Evolutionary conservation across 2,113 vertebrate species (phyloP), one percentile per base, ranked within the genome.

Genomic region (Lamprologus tigripictilis): DNA sequence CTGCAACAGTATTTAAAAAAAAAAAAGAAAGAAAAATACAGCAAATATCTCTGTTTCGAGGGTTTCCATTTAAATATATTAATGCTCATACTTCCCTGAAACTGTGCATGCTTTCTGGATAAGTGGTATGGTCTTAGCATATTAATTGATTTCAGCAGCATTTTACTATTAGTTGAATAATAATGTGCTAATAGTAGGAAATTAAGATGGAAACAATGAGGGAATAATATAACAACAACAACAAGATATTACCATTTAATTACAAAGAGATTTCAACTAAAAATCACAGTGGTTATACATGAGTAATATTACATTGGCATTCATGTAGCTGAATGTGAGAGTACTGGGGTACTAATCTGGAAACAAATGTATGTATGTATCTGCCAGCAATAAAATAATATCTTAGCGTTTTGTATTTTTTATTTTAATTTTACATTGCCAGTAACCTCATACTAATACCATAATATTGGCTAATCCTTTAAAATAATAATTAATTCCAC

Each of bases 1-100:
- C 4, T 40, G 33, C 11, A 68, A 68, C 37, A 37, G 11, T 66
- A 66, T 37, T 66, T 7, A 0, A 19, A 1, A 2, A 31, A 1
- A 2, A 31, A 35, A 26, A 9, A 9, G 2, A 61, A 58, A 58
- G 17, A 66, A 71, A 71, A 14, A 42, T 12, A 71, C 0, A 71
- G 63, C 7, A 42, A 21, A 6, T 0, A 23, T 13, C 0, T 8
- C 7, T 71, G 35, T 71, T 71, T 40, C 0, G 4, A 68, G 7
- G 35, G 7, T 68, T 23, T 23, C 76, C 19, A 40, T 5, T 37
- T 37, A 68, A 3, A 63, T 63, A 63, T 28, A 49, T 66, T 66
- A n/a, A 37, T n/a, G 31, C 10, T 37, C 31, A 8, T n/a, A 66
- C 31, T 35, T 66, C 61, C 31, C 31, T 66, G 19, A 71, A 73